Conservation (phyloP, 2,888 invertebrate species). For the Clitarchus hookeri region DNA sequence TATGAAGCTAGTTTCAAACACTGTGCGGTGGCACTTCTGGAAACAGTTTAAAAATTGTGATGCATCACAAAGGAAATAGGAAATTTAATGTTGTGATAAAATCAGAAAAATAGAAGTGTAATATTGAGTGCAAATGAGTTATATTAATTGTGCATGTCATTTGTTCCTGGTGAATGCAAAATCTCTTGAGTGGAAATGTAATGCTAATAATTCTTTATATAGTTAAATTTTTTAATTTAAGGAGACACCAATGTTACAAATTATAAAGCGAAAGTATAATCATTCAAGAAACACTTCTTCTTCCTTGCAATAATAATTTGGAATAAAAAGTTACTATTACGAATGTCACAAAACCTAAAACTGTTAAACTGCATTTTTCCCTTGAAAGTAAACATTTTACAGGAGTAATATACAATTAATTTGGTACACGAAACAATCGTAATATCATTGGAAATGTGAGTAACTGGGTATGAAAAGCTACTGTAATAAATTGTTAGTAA, state of each 20-base stretch:
- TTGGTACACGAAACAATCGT: too few species aligned
- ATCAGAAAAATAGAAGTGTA: background rate
- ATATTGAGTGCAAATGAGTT: background rate
- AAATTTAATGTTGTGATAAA: constrained; percentile 6
- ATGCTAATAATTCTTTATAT: background rate
- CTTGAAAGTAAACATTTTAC: too few species aligned
- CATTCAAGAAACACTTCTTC: too few species aligned
- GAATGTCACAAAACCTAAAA: too few species aligned
- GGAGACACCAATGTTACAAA: background rate
- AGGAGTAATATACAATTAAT: too few species aligned
- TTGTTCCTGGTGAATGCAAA: background rate
- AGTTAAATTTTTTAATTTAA: background rate
- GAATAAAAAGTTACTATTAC: too few species aligned
- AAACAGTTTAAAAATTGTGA: background rate
- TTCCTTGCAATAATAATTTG: too few species aligned
- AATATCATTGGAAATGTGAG: too few species aligned
- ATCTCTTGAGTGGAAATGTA: constrained; percentile 10
- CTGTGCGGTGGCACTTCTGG: background rate
- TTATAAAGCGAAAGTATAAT: too few species aligned
- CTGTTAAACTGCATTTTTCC: too few species aligned
- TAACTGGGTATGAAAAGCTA: too few species aligned
- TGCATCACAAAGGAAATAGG: background rate
- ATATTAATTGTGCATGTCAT: background rate
- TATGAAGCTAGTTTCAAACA: background rate
- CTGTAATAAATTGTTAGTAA: too few species aligned